Conservation (phyloP, 2,797 vertebrate species). For the Xenentodon cancila region DNA sequence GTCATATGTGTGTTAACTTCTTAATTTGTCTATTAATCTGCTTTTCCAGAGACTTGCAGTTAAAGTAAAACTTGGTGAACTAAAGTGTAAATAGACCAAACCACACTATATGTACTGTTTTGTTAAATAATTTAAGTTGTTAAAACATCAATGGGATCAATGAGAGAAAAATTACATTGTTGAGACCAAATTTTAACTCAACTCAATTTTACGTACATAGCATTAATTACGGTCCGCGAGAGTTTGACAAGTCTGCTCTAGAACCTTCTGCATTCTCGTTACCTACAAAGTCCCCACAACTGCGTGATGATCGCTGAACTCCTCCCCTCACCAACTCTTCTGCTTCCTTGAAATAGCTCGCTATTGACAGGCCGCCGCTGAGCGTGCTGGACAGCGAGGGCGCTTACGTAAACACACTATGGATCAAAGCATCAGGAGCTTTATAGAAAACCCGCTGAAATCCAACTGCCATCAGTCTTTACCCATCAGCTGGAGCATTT, state of each 20-base stretch:
- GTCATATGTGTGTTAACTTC: neutral
- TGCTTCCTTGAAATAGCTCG: conserved; percentile 66
- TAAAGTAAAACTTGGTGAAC: neutral
- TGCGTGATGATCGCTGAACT: conserved; percentile 11
- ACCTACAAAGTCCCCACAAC: conserved; percentile 23
- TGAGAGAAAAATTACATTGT: too few species aligned
- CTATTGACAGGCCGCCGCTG: conserved; percentile 63
- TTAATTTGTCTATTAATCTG: neutral
- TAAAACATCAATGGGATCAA: too few species aligned
- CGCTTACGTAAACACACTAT: conserved; percentile 42
- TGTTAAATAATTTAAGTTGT: too few species aligned
- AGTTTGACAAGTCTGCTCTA: neutral
- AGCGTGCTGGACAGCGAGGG: conserved; percentile 45
- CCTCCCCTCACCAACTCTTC: conserved; percentile 13
- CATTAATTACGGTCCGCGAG: too few species aligned
- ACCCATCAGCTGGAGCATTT: conserved; percentile 27
- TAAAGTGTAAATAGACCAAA: too few species aligned
- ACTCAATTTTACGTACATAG: too few species aligned
- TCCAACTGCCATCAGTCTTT: conserved; percentile 31
- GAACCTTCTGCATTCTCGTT: conserved; percentile 15
- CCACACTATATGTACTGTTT: too few species aligned
- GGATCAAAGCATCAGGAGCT: conserved; percentile 48
- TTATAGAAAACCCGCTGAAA: conserved; percentile 21
- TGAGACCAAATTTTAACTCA: conserved; percentile 2
- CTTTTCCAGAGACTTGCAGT: too few species aligned